These are phyloP conservation scores for Meandrina meandrites DNA, from an alignment of 92 coral and sea anemone genomes.

Conservation along the genomic window DNA sequence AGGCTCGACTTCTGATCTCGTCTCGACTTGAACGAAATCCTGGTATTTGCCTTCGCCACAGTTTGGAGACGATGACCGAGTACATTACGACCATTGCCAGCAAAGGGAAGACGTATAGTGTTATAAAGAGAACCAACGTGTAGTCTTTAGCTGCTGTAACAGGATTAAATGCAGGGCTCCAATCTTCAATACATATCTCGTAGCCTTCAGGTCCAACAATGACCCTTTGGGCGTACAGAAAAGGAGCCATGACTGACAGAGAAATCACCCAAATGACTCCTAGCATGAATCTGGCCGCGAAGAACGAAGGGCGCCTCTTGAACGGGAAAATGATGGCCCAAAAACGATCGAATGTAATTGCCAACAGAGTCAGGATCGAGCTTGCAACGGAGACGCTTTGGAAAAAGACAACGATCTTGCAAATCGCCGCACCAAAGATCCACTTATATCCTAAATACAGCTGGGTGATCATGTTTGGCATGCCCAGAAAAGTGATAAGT, in stretches of 20 bases:
- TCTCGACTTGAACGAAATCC: constrained; percentile 66
- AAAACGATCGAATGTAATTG: constrained; percentile 81
- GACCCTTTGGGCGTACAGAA: constrained; percentile 76
- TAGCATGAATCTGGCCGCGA: constrained; percentile 59
- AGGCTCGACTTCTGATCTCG: constrained; percentile 50
- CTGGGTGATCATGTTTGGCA: constrained; percentile 87
- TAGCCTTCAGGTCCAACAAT: constrained; percentile 35
- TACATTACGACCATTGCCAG: constrained; percentile 74
- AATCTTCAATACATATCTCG: constrained; percentile 70
- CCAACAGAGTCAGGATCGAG: constrained; percentile 80
- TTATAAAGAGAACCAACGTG: constrained; percentile 70
- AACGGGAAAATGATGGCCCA: constrained; percentile 81
- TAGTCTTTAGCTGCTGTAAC: constrained; percentile 65
- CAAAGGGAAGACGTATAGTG: constrained; percentile 72
- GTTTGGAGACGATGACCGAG: constrained; percentile 64
- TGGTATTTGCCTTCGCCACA: constrained; percentile 72
- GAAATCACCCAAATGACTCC: constrained; percentile 60
- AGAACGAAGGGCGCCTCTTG: constrained; percentile 58
- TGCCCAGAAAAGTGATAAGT: constrained; percentile 68
- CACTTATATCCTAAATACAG: constrained; percentile 64
- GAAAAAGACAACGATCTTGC: constrained; percentile 77
- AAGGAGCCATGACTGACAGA: constrained; percentile 71
- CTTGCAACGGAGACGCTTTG: constrained; percentile 83
- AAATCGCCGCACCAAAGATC: constrained; percentile 73
- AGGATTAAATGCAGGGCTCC: constrained; percentile 73